Conservation (phyloP, 2,888 invertebrate species). For the Platerodrilus igneus region DNA sequence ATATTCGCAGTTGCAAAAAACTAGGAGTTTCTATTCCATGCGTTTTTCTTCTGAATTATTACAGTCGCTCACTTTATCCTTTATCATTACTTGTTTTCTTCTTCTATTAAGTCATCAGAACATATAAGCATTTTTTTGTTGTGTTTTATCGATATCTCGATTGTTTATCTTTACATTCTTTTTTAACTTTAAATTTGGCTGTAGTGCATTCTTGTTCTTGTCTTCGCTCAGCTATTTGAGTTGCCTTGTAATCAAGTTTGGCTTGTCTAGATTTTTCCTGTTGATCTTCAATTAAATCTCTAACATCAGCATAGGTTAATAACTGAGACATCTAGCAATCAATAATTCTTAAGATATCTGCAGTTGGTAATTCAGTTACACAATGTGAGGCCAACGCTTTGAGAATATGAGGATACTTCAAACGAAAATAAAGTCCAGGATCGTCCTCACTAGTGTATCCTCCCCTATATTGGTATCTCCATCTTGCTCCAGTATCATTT, state of each 20-base stretch:
- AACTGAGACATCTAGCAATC: slow-evolving; percentile 84
- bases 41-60: no score
- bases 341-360: slow-evolving; percentile 39
- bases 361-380: slow-evolving; percentile 71
- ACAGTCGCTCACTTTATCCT: no score
- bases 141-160: no score
- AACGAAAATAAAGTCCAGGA: slow-evolving; percentile 74
- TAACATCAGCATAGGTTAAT: slow-evolving; percentile 75
- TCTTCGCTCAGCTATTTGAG: slow-evolving; percentile 61
- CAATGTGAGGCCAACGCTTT: slow-evolving; percentile 61
- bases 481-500: slow-evolving; percentile 63
- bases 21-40: no score
- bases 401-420: slow-evolving; percentile 67
- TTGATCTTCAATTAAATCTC: slow-evolving; percentile 82
- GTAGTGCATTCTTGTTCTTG: slow-evolving; percentile 52
- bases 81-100: no score
- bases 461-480: slow-evolving; percentile 73
- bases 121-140: no score
- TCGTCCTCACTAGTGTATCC: slow-evolving; percentile 85
- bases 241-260: slow-evolving; percentile 62
- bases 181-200: slow-evolving; percentile 52
- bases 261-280: slow-evolving; percentile 67
- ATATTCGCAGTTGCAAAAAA: no score
- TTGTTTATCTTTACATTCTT: slow-evolving; percentile 52
- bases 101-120: no score